These are phyloP conservation scores for Pollenia angustigena DNA, from an alignment of 2,888 invertebrate species.

Conservation along the genomic window DNA sequence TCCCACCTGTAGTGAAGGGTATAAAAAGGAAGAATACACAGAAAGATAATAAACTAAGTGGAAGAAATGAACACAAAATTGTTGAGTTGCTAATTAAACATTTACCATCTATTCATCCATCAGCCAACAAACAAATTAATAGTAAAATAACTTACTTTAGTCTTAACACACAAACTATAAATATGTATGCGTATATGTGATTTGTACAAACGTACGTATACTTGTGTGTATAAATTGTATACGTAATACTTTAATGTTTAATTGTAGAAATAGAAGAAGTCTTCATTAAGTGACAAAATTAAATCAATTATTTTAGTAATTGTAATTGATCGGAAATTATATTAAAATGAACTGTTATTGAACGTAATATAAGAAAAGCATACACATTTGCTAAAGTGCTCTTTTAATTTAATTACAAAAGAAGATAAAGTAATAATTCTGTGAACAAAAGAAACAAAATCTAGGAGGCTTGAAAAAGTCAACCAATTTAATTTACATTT, in stretches of 20 bases:
- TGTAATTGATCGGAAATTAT: conserved; percentile 73
- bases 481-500: too few relatives aligned
- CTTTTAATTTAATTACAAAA: conserved; percentile 41
- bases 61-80: conserved; percentile 13
- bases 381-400: background rate
- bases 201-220: background rate
- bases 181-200: background rate
- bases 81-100: conserved; percentile 8
- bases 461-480: too few relatives aligned
- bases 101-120: conserved; percentile 15
- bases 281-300: conserved; percentile 63
- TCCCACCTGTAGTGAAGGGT: too few relatives aligned
- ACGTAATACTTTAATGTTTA: background rate
- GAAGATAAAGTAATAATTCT: background rate
- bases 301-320: conserved; percentile 63
- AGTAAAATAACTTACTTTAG: background rate
- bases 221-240: background rate
- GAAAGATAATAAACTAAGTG: background rate
- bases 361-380: conserved; percentile 24
- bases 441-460: background rate
- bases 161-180: background rate
- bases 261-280: conserved; percentile 20
- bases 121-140: conserved; percentile 12
- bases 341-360: conserved; percentile 70
- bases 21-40: background rate